Evolutionary conservation across 2,888 invertebrate genomes (phyloP).

Genomic region (Maniola hyperantus): DNA sequence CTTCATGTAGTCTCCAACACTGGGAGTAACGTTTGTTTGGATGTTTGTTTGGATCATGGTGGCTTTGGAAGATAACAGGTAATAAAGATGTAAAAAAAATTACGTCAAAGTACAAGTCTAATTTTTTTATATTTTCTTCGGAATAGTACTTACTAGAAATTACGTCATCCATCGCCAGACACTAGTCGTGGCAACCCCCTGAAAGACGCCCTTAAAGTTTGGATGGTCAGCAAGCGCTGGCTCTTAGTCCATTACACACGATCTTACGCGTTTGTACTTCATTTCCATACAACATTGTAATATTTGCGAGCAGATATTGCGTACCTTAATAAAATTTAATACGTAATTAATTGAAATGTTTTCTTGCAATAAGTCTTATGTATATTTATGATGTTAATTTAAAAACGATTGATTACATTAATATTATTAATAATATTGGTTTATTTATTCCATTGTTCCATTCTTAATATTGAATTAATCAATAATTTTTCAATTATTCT

Average conservation of each 20-base stretch:
- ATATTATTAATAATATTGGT: neutral
- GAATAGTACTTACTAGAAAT: no score
- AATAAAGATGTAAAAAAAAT: no score
- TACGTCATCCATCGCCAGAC: no score
- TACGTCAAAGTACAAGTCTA: no score
- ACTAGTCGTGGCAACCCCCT: no score
- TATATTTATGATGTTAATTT: conserved; percentile 1
- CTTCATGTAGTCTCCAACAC: no score
- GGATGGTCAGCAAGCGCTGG: no score
- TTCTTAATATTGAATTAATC: neutral
- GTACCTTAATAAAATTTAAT: neutral
- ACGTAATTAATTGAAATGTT: neutral
- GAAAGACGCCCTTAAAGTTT: no score
- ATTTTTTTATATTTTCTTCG: no score
- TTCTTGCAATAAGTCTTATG: neutral
- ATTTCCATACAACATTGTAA: conserved; percentile 16
- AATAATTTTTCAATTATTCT: neutral
- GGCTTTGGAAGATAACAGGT: no score
- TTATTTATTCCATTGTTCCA: neutral
- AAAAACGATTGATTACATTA: neutral
- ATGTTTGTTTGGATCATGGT: no score
- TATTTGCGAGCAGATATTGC: neutral
- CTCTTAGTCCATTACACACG: conserved; percentile 15
- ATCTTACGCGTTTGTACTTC: neutral
- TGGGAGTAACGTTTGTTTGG: no score